A percentile compares a stretch with the other conserved stretches of the same genome.
Evolutionary conservation across 2,888 invertebrate genomes (phyloP).

Genomic region (Hypomecis punctinalis): DNA sequence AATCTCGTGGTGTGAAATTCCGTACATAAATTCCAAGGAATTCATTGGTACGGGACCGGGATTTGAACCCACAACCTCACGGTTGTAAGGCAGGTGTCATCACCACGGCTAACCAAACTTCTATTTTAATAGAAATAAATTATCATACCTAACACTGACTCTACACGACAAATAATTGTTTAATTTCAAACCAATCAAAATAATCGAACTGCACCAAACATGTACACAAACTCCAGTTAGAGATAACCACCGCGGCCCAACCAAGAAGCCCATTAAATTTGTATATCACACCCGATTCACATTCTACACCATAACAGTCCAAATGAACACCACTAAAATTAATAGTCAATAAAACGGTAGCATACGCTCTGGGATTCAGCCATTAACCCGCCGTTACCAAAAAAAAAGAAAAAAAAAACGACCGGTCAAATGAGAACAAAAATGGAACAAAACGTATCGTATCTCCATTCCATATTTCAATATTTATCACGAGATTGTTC

Average conservation of each 20-base stretch:
- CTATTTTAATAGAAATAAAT: too few species aligned
- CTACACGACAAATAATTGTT: background rate
- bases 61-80: too few species aligned
- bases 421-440: conserved; percentile 57
- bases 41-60: too few species aligned
- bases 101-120: too few species aligned
- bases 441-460: conserved; percentile 70
- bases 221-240: conserved; percentile 39
- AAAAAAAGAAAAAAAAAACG: conserved; percentile 44
- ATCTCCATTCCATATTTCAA: conserved; percentile 83
- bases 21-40: too few species aligned
- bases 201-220: background rate
- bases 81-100: too few species aligned
- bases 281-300: conserved; percentile 47
- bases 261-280: conserved; percentile 46
- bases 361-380: conserved; percentile 59
- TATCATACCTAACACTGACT: too few species aligned
- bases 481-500: conserved; percentile 82
- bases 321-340: conserved; percentile 54
- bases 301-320: conserved; percentile 51
- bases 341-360: conserved; percentile 81
- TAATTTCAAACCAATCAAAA: conserved; percentile 6
- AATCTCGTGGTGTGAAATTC: too few species aligned
- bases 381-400: conserved; percentile 70
- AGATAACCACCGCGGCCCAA: conserved; percentile 38